phyloP scores from a whole-genome alignment of 2,797 vertebrate genomes.

The Dermochelys coriacea region DNA sequence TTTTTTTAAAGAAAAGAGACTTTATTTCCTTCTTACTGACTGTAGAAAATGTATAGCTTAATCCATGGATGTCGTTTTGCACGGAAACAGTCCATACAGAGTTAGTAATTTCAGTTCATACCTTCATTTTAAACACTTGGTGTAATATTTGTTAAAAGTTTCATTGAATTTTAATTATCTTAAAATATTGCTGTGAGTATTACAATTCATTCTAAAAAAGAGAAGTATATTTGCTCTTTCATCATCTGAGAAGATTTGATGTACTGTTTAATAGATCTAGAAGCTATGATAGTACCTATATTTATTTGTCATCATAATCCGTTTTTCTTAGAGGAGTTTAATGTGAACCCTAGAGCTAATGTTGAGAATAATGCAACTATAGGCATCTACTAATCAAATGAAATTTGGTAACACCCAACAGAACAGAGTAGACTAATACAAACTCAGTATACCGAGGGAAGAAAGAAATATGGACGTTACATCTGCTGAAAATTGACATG shows the following conservation, averaged over 20 bases:
- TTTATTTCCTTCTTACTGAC: neutral
- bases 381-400: neutral
- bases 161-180: neutral
- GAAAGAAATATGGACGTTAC: neutral
- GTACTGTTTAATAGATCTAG: neutral
- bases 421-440: neutral
- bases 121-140: neutral
- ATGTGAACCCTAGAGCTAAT: neutral
- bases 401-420: neutral
- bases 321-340: neutral
- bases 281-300: neutral
- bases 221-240: neutral
- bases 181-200: neutral
- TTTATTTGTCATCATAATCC: neutral
- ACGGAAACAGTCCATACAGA: neutral
- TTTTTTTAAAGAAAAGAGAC: neutral
- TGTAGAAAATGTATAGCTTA: neutral
- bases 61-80: neutral
- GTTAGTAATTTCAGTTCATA: rapidly evolving
- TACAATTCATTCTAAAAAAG: rapidly evolving
- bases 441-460: neutral
- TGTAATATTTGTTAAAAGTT: neutral
- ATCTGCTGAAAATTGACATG: neutral
- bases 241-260: neutral
- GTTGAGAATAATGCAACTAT: neutral